Percentiles rank a stretch among this genome's conserved stretches.
These are phyloP conservation scores for Cotesia glomerata DNA, from an alignment of 1,140 invertebrate genomes.

Conservation along the genomic window DNA sequence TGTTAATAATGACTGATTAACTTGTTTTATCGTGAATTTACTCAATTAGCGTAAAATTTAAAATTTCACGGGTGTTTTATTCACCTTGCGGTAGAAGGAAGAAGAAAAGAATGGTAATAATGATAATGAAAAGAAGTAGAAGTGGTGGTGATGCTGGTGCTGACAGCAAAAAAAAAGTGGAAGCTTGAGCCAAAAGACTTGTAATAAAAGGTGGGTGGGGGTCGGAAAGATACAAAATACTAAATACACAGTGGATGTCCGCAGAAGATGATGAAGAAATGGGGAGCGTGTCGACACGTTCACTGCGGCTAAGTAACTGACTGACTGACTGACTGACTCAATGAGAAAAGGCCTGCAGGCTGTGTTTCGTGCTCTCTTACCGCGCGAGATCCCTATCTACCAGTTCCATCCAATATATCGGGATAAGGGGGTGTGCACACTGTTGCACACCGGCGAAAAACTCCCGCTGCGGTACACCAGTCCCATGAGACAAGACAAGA, in stretches of 20 bases:
- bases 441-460: conserved; percentile 11
- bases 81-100: conserved; percentile 1
- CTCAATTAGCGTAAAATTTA: conserved; percentile 31
- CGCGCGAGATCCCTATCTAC: conserved; percentile 47
- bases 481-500: background rate
- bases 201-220: background rate
- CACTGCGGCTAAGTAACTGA: conserved; percentile 54
- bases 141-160: background rate
- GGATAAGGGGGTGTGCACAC: conserved; percentile 51
- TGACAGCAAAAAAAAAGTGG: background rate
- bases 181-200: background rate
- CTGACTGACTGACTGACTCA: conserved; percentile 62
- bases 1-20: background rate
- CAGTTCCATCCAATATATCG: conserved; percentile 40
- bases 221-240: background rate
- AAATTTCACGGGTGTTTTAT: conserved; percentile 36
- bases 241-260: background rate
- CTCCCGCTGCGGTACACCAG: background rate
- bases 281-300: conserved; percentile 46
- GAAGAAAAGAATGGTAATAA: background rate
- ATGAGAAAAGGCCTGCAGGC: conserved; percentile 52
- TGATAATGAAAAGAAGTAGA: background rate
- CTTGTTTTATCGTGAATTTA: background rate
- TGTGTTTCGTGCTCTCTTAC: conserved; percentile 39
- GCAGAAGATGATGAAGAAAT: conserved; percentile 6